phyloP scores from a whole-genome alignment of 30 jellyfish, hydroid and myxozoan genomes.

The Aurelia coerulea region DNA sequence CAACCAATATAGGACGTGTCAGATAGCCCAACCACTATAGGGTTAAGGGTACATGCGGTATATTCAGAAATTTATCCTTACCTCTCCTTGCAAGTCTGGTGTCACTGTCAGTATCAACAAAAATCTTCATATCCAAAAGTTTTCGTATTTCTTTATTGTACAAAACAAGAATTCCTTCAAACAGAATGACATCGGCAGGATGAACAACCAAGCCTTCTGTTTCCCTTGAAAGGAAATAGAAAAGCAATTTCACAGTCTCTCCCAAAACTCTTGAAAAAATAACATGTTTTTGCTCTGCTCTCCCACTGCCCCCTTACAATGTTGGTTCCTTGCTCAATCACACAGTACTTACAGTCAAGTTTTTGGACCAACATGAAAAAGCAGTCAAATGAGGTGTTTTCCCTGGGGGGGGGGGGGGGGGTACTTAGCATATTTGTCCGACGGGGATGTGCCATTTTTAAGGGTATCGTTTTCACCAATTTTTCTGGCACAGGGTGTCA shows the following conservation, averaged over 20 bases:
- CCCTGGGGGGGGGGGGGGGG: too few species aligned
- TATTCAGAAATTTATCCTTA: background rate
- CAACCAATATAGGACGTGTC: too few species aligned
- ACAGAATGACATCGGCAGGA: slow-evolving; percentile 95
- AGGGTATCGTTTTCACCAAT: too few species aligned
- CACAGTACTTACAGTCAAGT: background rate
- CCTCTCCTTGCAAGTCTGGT: slow-evolving; percentile 97
- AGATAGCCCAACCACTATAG: too few species aligned
- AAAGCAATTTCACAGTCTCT: background rate
- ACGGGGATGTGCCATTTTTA: too few species aligned
- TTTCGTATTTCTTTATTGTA: slow-evolving; percentile 82
- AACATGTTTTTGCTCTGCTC: background rate
- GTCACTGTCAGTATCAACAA: slow-evolving; percentile 96
- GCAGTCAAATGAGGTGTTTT: too few species aligned
- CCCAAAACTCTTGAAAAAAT: background rate
- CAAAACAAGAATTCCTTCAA: slow-evolving; percentile 93
- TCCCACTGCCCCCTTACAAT: background rate
- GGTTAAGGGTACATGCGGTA: too few species aligned
- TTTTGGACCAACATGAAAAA: too few species aligned
- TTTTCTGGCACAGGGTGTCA: too few species aligned
- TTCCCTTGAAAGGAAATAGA: slow-evolving; percentile 35
- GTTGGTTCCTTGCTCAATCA: background rate
- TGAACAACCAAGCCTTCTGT: slow-evolving; percentile 63
- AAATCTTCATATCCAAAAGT: slow-evolving; percentile 83
- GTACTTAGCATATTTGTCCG: too few species aligned